These are phyloP conservation scores for Porites cylindrica DNA, from an alignment of 92 coral and sea anemone species.

Conservation along the genomic window DNA sequence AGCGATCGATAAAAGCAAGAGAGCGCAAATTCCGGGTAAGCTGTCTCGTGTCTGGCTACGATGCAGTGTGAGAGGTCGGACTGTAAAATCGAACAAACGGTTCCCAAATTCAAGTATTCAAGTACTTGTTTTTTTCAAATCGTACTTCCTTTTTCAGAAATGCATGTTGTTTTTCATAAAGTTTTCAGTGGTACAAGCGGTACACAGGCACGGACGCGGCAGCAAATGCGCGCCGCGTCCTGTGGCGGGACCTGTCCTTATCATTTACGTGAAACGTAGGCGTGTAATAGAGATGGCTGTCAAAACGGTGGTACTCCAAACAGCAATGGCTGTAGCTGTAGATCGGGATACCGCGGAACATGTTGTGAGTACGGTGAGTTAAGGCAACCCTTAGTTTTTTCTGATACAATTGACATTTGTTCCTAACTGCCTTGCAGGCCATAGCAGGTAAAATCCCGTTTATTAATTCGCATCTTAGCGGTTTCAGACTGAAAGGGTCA, in stretches of 20 bases:
- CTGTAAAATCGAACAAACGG: too few relatives aligned
- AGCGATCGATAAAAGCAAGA: not conserved
- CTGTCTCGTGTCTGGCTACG: too few relatives aligned
- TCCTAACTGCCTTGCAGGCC: too few relatives aligned
- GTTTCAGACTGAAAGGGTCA: too few relatives aligned
- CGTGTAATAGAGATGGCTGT: slow-evolving; percentile 71
- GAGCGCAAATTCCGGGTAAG: not conserved
- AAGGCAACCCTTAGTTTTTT: too few relatives aligned
- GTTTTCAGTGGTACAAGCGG: slow-evolving; percentile 80
- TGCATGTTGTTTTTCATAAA: not conserved
- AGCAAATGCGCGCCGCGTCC: slow-evolving; percentile 27
- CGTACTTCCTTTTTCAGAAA: not conserved
- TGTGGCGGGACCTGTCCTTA: slow-evolving; percentile 77
- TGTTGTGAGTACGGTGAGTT: slow-evolving; percentile 78
- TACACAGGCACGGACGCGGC: slow-evolving; percentile 65
- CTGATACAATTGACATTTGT: too few relatives aligned
- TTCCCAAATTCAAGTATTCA: too few relatives aligned
- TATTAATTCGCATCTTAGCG: too few relatives aligned
- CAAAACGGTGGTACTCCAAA: slow-evolving; percentile 71
- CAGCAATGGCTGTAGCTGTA: slow-evolving; percentile 59
- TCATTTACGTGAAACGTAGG: slow-evolving; percentile 53
- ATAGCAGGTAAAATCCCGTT: too few relatives aligned
- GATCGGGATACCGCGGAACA: slow-evolving; percentile 70
- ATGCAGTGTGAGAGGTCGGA: too few relatives aligned
- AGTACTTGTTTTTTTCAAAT: not conserved